Percentiles rank a stretch among this genome's conserved stretches.
Evolutionary conservation across 92 coral and sea anemone genomes (phyloP).

Genomic region (Porites divaricata): DNA sequence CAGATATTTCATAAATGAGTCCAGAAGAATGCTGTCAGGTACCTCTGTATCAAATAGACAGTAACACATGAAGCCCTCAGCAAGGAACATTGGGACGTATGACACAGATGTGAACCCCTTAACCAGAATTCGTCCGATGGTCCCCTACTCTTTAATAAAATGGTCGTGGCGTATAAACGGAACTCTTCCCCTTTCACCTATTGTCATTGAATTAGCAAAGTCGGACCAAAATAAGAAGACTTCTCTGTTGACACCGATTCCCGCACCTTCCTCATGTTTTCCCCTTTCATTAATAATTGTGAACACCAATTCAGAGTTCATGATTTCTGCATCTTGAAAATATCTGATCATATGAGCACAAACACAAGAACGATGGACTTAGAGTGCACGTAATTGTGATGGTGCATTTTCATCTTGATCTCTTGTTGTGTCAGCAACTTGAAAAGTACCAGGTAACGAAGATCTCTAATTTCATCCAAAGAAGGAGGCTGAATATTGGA

Average conservation of each 20-base stretch:
- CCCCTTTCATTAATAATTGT: conserved; percentile 62
- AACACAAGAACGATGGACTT: conserved; percentile 37
- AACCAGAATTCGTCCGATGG: conserved; percentile 66
- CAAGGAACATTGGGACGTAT: conserved; percentile 19
- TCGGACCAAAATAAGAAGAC: conserved; percentile 25
- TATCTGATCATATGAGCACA: conserved; percentile 26
- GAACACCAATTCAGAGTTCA: conserved; percentile 19
- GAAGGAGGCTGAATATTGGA: not conserved
- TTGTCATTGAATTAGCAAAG: conserved; percentile 4
- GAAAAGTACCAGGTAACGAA: too few species aligned
- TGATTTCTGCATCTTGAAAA: conserved; percentile 28
- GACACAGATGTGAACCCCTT: conserved; percentile 15
- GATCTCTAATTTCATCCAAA: not conserved
- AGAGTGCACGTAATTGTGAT: too few species aligned
- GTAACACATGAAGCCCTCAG: conserved; percentile 52
- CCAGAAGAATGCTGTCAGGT: conserved; percentile 46
- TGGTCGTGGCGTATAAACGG: conserved; percentile 67
- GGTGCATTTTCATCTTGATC: too few species aligned
- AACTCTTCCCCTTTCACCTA: conserved; percentile 63
- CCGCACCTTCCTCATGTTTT: conserved; percentile 53
- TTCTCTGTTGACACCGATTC: conserved; percentile 16
- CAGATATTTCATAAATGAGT: too few species aligned
- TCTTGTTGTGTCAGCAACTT: not conserved
- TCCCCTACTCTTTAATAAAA: conserved; percentile 70
- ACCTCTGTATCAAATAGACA: conserved; percentile 67